Base-by-base conservation (phyloP, 2,797 vertebrate species). In the Chloroceryle inda region DNA sequence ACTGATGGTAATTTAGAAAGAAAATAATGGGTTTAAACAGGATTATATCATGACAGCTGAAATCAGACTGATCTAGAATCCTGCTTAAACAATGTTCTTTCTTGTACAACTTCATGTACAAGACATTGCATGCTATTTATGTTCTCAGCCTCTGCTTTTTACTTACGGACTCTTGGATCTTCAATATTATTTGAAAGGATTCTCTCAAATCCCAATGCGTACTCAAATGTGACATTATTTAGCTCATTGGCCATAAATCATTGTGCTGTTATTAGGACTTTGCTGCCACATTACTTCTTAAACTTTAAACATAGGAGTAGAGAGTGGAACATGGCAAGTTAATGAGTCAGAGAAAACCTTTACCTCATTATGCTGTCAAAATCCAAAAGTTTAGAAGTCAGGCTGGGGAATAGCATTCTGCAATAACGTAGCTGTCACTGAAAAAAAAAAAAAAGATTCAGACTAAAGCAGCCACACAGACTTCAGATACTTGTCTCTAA, bases 321-420 rank as follows among this genome's bases (percentile, higher is more conserved):
- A 50, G 69, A 81, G 35, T 78, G 73, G 79, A 91, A 75, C 82
- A 68, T 26, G 31, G 49, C 61, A 86, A 96, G 29, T 56, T 86
- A 94, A 88, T 86, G 89, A 95, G 15, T 93, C 85, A 95, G 83
- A 88, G 79, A 88, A 93, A 90, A 90, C 76, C 77, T 96, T 96
- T 89, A 88, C 79, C 38, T 96, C 79, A 77, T 38, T 86, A n/a
- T 59, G 13, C 47, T 92, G 62, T 96, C 47, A 88, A 81, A 94
- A 89, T 81, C n/a, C 76, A 55, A 44, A 88, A 88, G 53, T 89
- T 92, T 94, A 91, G 85, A 89, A 91, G 62, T 88, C 64, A 80
- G 3, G 2, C 16, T 66, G 58, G 29, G 16, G 33, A 90, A 59
- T 6, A 91, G 66, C 38, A 69, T 84, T 72, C 35, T 86, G 14